A percentile compares a stretch with the other conserved stretches of the same genome.
These are phyloP conservation scores for Mergus octosetaceus DNA, from an alignment of 2,797 vertebrate genomes.

Conservation along the genomic window DNA sequence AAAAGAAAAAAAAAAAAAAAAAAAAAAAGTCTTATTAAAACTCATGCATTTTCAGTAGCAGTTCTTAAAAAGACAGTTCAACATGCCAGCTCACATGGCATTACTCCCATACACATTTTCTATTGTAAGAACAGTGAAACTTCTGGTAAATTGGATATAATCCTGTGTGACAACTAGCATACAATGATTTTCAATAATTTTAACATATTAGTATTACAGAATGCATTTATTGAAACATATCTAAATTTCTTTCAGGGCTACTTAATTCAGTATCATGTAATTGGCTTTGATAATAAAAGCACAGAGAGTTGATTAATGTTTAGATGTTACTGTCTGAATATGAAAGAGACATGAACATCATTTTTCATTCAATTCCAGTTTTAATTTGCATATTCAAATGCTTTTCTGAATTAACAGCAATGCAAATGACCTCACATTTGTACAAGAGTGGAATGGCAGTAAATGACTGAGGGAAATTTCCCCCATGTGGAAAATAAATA, in stretches of 20 bases:
- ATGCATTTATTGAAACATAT: not conserved
- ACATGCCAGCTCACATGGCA: not conserved
- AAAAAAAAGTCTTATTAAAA: not conserved
- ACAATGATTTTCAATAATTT: not conserved
- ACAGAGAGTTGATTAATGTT: not conserved
- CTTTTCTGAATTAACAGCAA: not conserved
- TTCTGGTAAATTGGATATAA: not conserved
- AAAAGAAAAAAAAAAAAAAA: too few species aligned
- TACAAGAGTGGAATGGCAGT: not conserved
- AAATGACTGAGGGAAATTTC: not conserved
- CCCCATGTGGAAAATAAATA: not conserved
- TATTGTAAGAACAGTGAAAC: not conserved
- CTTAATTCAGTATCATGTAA: not conserved
- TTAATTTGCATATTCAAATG: not conserved
- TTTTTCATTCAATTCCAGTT: not conserved
- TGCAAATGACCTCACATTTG: not conserved
- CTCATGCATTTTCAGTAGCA: not conserved
- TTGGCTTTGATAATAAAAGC: not conserved
- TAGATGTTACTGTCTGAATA: not conserved
- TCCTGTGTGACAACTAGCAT: not conserved
- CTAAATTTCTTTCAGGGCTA: not conserved
- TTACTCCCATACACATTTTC: not conserved
- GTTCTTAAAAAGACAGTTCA: not conserved
- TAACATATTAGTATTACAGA: not conserved
- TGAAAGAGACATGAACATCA: not conserved